These are phyloP conservation scores for Eurypyga helias DNA, from an alignment of 2,113 vertebrate species.

Conservation along the genomic window DNA sequence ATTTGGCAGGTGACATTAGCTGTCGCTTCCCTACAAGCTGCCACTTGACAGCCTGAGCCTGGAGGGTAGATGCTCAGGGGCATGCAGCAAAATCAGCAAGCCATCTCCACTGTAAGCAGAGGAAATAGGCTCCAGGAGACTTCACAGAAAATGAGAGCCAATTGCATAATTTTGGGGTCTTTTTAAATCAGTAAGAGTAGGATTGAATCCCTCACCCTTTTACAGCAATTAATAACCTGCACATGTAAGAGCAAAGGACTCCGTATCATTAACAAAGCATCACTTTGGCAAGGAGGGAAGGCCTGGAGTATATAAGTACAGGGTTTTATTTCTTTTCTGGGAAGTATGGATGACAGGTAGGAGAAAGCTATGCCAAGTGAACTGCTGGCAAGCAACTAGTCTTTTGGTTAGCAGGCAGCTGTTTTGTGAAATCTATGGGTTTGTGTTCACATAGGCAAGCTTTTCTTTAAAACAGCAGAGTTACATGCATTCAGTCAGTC, in stretches of 20 bases:
- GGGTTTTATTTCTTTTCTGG: conserved; percentile 54
- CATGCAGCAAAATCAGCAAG: conserved; percentile 24
- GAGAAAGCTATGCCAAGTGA: conserved; percentile 55
- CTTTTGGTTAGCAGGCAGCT: conserved; percentile 47
- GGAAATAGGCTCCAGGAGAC: conserved; percentile 6
- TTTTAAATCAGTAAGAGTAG: neutral
- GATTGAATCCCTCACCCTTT: neutral
- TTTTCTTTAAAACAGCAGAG: conserved; percentile 16
- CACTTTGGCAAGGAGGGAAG: conserved; percentile 43
- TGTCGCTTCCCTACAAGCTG: neutral
- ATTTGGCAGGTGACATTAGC: neutral
- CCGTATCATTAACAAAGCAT: conserved; percentile 38
- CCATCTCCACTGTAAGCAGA: conserved; percentile 31
- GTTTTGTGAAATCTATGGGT: conserved; percentile 2
- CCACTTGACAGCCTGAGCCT: neutral
- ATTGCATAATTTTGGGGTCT: conserved; percentile 50
- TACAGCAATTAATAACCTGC: conserved; percentile 19
- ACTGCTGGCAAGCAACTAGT: conserved; percentile 47
- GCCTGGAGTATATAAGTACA: conserved; percentile 39
- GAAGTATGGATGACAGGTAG: conserved; percentile 63
- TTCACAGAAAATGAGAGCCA: conserved; percentile 4
- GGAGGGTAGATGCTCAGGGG: neutral
- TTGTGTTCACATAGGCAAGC: conserved; percentile 1
- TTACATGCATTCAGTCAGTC: neutral
- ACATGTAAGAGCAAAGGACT: conserved; percentile 18